These are phyloP conservation scores for Lasioglossum villosulum DNA, from an alignment of 2,888 invertebrate species.

Conservation along the genomic window DNA sequence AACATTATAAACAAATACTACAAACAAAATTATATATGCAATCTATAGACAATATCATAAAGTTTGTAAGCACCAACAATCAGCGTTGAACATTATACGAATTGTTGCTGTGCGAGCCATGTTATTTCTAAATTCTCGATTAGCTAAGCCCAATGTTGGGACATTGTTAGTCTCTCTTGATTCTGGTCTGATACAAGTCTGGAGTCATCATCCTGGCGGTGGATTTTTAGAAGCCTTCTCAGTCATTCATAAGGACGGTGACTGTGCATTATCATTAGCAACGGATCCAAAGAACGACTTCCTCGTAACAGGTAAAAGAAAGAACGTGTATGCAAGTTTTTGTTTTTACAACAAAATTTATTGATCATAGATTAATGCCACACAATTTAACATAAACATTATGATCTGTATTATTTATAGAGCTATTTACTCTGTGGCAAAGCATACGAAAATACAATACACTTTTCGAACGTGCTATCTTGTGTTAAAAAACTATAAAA, in stretches of 20 bases:
- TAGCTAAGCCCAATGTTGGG: conserved; percentile 86
- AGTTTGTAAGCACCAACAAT: conserved; percentile 60
- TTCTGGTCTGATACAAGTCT: conserved; percentile 91
- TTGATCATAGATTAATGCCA: not conserved
- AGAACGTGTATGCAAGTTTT: not conserved
- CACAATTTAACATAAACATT: not conserved
- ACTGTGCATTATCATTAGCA: conserved; percentile 89
- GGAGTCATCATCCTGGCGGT: conserved; percentile 92
- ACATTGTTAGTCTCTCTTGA: conserved; percentile 90
- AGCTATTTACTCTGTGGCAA: not conserved
- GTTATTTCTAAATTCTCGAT: conserved; percentile 88
- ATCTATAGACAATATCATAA: not conserved
- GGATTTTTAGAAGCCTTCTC: conserved; percentile 90
- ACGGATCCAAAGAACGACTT: conserved; percentile 90
- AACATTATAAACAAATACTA: not conserved
- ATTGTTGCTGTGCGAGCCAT: conserved; percentile 88
- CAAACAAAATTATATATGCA: not conserved
- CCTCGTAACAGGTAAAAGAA: conserved; percentile 88
- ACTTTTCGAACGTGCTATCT: not conserved
- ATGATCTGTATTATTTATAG: not conserved
- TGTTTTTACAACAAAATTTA: not conserved
- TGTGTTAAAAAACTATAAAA: not conserved
- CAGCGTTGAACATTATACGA: conserved; percentile 78
- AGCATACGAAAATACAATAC: conserved; percentile 7
- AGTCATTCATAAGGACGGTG: conserved; percentile 89